Conservation (phyloP, 1,140 invertebrate species). For the Augochlora pura region DNA sequence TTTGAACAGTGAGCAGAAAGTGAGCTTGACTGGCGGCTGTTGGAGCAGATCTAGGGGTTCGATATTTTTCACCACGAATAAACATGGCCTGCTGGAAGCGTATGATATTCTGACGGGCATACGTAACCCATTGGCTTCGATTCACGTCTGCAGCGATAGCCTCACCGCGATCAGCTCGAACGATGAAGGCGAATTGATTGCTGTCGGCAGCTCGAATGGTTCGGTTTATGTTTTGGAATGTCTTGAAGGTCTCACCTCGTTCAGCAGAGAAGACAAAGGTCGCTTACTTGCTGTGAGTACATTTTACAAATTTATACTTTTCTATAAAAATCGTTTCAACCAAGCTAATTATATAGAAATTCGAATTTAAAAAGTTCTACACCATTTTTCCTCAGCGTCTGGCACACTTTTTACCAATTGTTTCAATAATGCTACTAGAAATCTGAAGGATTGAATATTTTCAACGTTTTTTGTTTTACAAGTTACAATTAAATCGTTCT, state of each 20-base stretch:
- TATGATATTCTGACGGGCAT: slow-evolving; percentile 93
- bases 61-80: slow-evolving; percentile 72
- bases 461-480: too few relatives aligned
- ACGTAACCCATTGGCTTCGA: slow-evolving; percentile 87
- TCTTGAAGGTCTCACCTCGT: slow-evolving; percentile 88
- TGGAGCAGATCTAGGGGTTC: slow-evolving; percentile 90
- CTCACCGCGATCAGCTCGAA: slow-evolving; percentile 83
- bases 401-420: too few relatives aligned
- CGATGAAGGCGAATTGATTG: slow-evolving; percentile 83
- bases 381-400: too few relatives aligned
- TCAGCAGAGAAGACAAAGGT: slow-evolving; percentile 91
- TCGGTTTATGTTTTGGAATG: slow-evolving; percentile 91
- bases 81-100: slow-evolving; percentile 90
- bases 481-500: too few relatives aligned
- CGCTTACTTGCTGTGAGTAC: slow-evolving; percentile 86
- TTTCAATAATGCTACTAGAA: too few relatives aligned
- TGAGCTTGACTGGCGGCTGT: slow-evolving; percentile 87
- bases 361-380: too few relatives aligned
- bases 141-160: slow-evolving; percentile 86
- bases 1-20: slow-evolving; percentile 5
- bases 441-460: too few relatives aligned
- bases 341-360: too few relatives aligned
- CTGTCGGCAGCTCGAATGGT: slow-evolving; percentile 90
- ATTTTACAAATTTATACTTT: too few relatives aligned
- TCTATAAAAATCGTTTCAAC: too few relatives aligned